phyloP scores from a whole-genome alignment of 2,888 invertebrate genomes.

The Eugnorisma glareosa region DNA sequence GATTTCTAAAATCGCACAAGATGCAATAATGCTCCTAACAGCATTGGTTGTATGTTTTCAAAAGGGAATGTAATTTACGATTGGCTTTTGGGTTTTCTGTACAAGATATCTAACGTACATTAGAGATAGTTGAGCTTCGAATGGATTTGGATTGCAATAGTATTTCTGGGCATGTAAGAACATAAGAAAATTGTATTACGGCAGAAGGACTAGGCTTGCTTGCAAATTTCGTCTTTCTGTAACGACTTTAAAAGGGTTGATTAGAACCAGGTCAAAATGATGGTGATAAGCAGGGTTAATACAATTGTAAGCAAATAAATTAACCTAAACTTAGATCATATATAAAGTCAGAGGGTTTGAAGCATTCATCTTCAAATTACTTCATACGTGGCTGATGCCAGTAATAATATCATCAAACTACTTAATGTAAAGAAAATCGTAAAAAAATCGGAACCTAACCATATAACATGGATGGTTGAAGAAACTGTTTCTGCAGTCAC shows the following conservation, averaged over 20 bases:
- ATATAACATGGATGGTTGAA: slow-evolving; percentile 29
- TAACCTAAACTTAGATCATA: background rate
- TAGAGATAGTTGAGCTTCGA: slow-evolving; percentile 6
- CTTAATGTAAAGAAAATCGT: background rate
- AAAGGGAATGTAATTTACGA: slow-evolving; percentile 41
- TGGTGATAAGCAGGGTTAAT: too few relatives aligned
- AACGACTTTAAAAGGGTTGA: background rate
- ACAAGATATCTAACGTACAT: slow-evolving; percentile 13
- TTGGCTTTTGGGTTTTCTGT: slow-evolving; percentile 25
- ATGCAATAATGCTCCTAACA: slow-evolving; percentile 52
- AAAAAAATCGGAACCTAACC: slow-evolving; percentile 29
- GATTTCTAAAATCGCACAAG: slow-evolving; percentile 56
- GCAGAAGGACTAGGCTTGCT: background rate
- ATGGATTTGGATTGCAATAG: background rate
- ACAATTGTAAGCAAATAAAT: background rate
- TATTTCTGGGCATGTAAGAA: background rate
- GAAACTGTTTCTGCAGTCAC: slow-evolving; percentile 41
- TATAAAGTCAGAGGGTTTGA: background rate
- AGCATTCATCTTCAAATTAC: background rate
- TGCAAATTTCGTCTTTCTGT: background rate
- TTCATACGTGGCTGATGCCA: background rate
- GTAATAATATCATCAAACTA: background rate
- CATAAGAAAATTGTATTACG: background rate
- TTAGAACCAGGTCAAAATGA: background rate
- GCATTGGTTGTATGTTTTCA: slow-evolving; percentile 40